Conservation (phyloP, 2,797 vertebrate species). For the Crenichthys baileyi region DNA sequence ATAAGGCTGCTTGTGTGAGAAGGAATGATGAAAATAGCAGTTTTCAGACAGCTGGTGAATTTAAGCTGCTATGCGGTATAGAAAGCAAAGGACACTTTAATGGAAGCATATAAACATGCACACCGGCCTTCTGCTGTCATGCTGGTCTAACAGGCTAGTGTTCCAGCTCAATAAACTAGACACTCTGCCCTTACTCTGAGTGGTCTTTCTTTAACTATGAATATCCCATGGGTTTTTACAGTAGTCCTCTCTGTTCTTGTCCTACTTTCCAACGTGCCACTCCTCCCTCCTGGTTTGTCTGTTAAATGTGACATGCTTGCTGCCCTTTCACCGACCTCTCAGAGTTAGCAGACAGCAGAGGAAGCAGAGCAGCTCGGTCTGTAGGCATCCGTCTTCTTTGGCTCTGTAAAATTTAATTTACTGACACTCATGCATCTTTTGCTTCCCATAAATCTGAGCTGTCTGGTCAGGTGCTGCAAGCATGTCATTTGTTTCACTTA, state of each 20-base stretch:
- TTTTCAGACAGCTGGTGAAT: constrained; percentile 21
- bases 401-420: constrained; percentile 63
- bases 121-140: constrained; percentile 19
- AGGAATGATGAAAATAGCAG: constrained; percentile 15
- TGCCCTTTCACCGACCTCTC: constrained; percentile 47
- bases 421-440: constrained; percentile 57
- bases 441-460: constrained; percentile 40
- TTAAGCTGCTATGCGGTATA: constrained; percentile 22
- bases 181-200: constrained; percentile 50
- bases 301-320: constrained; percentile 54
- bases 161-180: constrained; percentile 46
- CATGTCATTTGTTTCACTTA: constrained; percentile 62
- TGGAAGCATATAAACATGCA: constrained; percentile 24
- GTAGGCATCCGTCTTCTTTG: constrained; percentile 62
- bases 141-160: constrained; percentile 37
- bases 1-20: constrained; percentile 1
- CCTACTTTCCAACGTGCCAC: constrained; percentile 64
- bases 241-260: constrained; percentile 70
- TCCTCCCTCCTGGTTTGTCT: constrained; percentile 53
- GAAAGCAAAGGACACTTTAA: constrained; percentile 25
- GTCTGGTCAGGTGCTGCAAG: constrained; percentile 50
- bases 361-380: constrained; percentile 29
- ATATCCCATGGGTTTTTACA: constrained; percentile 67
- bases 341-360: constrained; percentile 39
- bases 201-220: constrained; percentile 64